phyloP scores from a whole-genome alignment of 2,888 invertebrate genomes.

The Eledone cirrhosa region DNA sequence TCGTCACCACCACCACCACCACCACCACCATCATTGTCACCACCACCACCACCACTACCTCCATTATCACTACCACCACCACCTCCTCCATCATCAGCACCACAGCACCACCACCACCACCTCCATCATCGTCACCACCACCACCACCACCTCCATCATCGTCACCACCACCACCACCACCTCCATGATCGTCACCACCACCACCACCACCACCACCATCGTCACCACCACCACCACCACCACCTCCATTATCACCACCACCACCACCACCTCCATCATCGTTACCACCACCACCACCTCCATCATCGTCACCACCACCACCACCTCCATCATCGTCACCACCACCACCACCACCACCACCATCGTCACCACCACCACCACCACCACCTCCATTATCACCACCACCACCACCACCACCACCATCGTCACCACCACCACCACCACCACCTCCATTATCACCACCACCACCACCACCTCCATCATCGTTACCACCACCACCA shows the following conservation, averaged over 20 bases:
- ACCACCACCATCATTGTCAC: background rate
- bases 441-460: background rate
- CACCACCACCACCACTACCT: background rate
- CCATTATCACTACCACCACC: background rate
- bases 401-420: background rate
- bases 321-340: no score
- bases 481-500: background rate
- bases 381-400: background rate
- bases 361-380: no score
- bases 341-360: background rate
- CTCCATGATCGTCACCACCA: background rate
- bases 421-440: background rate
- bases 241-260: background rate
- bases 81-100: no score
- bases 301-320: background rate
- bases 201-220: background rate
- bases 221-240: background rate
- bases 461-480: background rate
- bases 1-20: background rate
- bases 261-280: no score
- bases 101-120: background rate
- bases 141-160: background rate
- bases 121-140: background rate
- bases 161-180: background rate
- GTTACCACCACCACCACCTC: background rate